These are phyloP conservation scores for Protaetia brevitarsis DNA, from an alignment of 1,140 invertebrate species.

Conservation along the genomic window DNA sequence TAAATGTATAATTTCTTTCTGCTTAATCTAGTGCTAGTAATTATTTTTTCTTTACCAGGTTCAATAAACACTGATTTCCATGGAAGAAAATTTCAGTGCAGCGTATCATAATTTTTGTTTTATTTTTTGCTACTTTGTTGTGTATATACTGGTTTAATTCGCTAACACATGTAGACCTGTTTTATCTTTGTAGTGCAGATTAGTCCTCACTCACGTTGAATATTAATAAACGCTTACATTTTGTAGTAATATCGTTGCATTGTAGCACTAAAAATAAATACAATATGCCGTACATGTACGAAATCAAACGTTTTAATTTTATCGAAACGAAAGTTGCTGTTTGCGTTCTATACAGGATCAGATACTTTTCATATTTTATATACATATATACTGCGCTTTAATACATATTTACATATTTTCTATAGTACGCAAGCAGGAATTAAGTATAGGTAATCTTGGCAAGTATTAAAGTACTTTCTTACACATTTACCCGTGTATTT, in stretches of 20 bases:
- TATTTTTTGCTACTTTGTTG: background rate
- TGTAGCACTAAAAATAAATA: too few relatives aligned
- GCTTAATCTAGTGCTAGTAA: background rate
- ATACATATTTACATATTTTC: too few relatives aligned
- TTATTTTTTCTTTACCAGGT: constrained; percentile 24
- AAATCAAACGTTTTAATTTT: too few relatives aligned
- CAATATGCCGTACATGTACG: too few relatives aligned
- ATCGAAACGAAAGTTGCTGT: too few relatives aligned
- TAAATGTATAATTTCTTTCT: background rate
- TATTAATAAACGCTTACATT: background rate
- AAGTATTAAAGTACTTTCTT: background rate
- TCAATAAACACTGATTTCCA: background rate
- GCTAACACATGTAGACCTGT: background rate
- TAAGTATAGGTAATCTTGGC: too few relatives aligned
- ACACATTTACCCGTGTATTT: background rate
- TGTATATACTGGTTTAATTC: background rate
- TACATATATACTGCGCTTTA: too few relatives aligned
- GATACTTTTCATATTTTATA: too few relatives aligned
- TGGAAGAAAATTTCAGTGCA: background rate
- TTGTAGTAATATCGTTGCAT: background rate
- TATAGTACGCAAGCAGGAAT: too few relatives aligned
- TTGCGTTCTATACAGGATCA: too few relatives aligned
- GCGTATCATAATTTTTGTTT: background rate
- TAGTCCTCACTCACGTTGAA: background rate
- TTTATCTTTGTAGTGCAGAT: background rate